Evolutionary conservation across 2,797 vertebrate genomes (phyloP), one percentile per base, ranked within the genome.

Genomic region (Calcarius lapponicus): DNA sequence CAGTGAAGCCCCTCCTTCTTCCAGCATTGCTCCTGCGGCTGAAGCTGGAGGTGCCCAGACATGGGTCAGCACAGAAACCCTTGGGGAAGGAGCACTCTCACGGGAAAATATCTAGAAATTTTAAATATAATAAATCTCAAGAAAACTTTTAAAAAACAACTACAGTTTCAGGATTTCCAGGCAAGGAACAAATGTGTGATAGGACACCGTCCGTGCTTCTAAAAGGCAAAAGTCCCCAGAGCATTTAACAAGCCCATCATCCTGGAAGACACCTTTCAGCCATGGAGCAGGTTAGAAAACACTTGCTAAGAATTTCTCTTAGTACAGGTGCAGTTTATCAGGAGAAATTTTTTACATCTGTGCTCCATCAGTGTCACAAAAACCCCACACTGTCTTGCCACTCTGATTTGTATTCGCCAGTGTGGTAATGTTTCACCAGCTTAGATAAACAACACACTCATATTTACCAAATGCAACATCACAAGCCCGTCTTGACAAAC

Each of bases 1-100:
- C 50, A 53, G 5, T 1, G 12, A 31, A 25, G 10, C 2, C 12
- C 7, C 0, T 1, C 21, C 17, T 72, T 50, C 43, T 66, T 25
- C 16, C 36, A 60, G 56, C 38, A 43, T 17, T 9, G 0, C 6
- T 87, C 69, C 67, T 40, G 28, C 16, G 26, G 22, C 31, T 31
- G 48, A 48, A 57, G 31, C 8, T 36, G 16, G 56, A 61, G 29
- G 42, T 56, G 38, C 7, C 9, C 13, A 4, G 51, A 13, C 13
- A 24, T 0, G 0, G 24, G 51, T 25, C 5, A 9, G 32, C 51
- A 51, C 31, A 66, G 58, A 86, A 86, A 34, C 2, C 17, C n/a
- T 8, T 29, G 16, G 26, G 19, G 10, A 15, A 13, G 13, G 11
- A 32, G 4, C 4, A 9, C 7, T 4, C 32, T 51, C 25, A 54